Base-by-base conservation (phyloP, 53 echinoderm and acorn worm genomes). In the Astropecten irregularis region DNA sequence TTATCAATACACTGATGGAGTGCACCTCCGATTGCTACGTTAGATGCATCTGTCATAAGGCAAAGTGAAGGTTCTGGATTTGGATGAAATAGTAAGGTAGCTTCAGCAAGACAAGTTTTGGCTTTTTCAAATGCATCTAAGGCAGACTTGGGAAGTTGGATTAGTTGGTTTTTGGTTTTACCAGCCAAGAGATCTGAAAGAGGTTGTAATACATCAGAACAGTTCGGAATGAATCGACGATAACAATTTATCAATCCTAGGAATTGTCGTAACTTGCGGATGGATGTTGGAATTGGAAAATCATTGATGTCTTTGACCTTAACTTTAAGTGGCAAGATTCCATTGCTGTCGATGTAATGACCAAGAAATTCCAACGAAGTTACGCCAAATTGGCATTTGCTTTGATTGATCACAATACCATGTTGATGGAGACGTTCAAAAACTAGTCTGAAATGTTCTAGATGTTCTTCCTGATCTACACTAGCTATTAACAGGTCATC, bases 191-290 rank as follows among this genome's bases (percentile, higher is more conserved):
- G 29, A 32, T 74, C 86, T 10, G 74, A 74, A 3, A 84, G 57
- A n/a, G 86, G 63, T 61, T 85, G 85, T 23, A 73, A 26, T 20
- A 56, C 15, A 4, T 35, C 9, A 34, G 71, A 40, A 84, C 84
- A 84, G 2, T 42, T 36, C 2, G 56, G 57, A 29, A 85, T 58
- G 48, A 85, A 85, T 9, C 44, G 61, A 5, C 85, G 72, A 26
- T 85, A 85, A 55, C 72, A 85, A 36, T 85, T 85, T 2, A 85
- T 42, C 15, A 85, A 9, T 38, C 85, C 85, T 61, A 85, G 73
- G 40, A 73, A 73, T 38, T 70, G 69, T 32, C 83, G 63, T 36
- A 83, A 37, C 42, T 69, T 68, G 22, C 60, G 16, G n/a, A 69
- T 19, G 26, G 84, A 42, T 2, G 49, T 37, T 25, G 73, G 85